A percentile compares a stretch with the other conserved stretches of the same genome.
These are phyloP conservation scores for Onychostoma macrolepis DNA, from an alignment of 2,113 vertebrate genomes.

Conservation along the genomic window DNA sequence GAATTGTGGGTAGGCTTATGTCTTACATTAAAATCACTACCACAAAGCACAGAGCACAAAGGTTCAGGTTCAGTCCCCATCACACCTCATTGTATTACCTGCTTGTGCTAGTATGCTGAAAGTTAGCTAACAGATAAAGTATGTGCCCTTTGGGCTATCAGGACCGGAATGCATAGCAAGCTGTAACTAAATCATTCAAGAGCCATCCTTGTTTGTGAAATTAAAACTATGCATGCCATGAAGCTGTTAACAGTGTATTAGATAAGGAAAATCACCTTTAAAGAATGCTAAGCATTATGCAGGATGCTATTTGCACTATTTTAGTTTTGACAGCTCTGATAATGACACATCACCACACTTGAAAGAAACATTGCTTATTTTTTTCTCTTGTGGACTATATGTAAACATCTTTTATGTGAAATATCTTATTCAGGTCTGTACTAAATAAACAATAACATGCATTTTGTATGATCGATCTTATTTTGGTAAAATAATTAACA, in stretches of 20 bases:
- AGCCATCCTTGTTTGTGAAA: slow-evolving; percentile 37
- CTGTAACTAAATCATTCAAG: slow-evolving; percentile 31
- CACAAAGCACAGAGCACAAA: neutral
- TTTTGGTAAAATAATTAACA: no score
- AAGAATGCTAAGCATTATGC: slow-evolving; percentile 12
- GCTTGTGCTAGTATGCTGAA: slow-evolving; percentile 16
- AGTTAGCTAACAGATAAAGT: slow-evolving; percentile 23
- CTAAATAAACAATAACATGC: no score
- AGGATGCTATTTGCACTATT: slow-evolving; percentile 4
- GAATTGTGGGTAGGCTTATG: neutral
- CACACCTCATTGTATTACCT: neutral
- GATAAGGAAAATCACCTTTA: neutral
- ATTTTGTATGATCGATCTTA: no score
- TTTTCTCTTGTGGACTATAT: no score
- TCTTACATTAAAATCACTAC: neutral
- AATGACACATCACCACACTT: no score
- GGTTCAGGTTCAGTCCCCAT: neutral
- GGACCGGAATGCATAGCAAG: slow-evolving; percentile 31
- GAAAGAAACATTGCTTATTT: neutral
- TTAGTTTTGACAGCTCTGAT: slow-evolving; percentile 31
- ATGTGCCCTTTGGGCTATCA: slow-evolving; percentile 31
- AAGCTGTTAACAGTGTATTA: neutral
- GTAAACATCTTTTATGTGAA: no score
- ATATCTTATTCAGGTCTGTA: no score
- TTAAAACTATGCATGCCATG: slow-evolving; percentile 2